phyloP scores from a whole-genome alignment of 92 coral and sea anemone genomes.

The Paramuricea clavata region DNA sequence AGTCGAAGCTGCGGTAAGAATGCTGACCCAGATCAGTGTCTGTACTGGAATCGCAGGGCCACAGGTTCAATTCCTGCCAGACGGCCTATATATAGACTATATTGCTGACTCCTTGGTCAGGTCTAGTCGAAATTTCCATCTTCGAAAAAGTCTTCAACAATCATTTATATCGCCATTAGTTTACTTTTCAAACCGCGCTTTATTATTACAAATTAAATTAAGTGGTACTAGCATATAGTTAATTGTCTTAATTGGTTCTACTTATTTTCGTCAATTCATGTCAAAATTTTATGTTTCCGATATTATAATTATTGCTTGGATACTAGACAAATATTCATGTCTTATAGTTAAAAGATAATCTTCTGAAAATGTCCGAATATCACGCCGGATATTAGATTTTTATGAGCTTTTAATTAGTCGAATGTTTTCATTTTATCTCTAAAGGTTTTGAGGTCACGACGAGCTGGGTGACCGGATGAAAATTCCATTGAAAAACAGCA shows the following conservation, averaged over 20 bases:
- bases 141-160: too few species aligned
- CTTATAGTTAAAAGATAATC: neutral
- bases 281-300: neutral
- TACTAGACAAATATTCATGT: neutral
- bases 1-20: too few species aligned
- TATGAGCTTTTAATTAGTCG: conserved; percentile 25
- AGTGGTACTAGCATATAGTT: too few species aligned
- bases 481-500: conserved; percentile 38
- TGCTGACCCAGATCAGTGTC: too few species aligned
- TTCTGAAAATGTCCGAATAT: neutral
- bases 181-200: neutral
- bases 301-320: neutral
- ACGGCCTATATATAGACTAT: too few species aligned
- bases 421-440: conserved; percentile 31
- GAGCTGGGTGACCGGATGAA: conserved; percentile 18
- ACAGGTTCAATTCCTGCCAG: too few species aligned
- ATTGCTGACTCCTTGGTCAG: too few species aligned
- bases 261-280: too few species aligned
- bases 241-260: too few species aligned
- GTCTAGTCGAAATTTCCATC: too few species aligned
- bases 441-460: neutral
- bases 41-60: too few species aligned
- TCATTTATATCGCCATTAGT: too few species aligned
- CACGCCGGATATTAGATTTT: neutral
- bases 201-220: neutral